Percentiles rank a stretch among this genome's conserved stretches.
Conservation (phyloP, 2,113 vertebrate genomes). For the Dolichotis patagonum region DNA sequence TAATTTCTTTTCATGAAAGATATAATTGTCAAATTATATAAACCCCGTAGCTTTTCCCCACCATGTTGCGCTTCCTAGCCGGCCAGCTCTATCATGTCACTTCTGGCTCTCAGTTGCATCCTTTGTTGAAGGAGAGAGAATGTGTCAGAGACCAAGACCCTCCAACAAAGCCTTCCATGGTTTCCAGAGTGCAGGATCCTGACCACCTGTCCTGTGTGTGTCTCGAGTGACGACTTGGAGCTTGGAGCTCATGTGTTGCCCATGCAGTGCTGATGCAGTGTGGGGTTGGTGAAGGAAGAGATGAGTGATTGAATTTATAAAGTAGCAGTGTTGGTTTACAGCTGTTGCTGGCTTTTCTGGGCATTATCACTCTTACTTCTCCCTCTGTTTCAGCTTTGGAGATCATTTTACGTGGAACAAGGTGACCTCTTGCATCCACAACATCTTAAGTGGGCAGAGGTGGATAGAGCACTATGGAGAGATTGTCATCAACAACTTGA, state of each 20-base stretch:
- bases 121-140: background rate
- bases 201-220: no score
- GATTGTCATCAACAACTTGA: constrained; percentile 94
- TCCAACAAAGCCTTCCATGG: background rate
- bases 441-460: constrained; percentile 97
- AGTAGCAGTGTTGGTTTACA: no score
- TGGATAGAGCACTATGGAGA: constrained; percentile 99
- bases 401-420: constrained; percentile 99
- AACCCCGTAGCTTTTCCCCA: background rate
- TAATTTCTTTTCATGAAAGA: background rate
- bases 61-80: background rate
- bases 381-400: constrained; percentile 85
- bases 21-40: background rate
- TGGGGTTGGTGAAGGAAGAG: background rate
- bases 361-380: background rate
- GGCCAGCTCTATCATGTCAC: background rate
- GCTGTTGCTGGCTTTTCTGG: background rate
- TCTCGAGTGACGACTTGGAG: accelerated
- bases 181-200: background rate
- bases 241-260: accelerated
- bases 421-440: constrained; percentile 98
- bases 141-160: background rate
- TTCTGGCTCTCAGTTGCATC: background rate
- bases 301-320: background rate
- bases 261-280: accelerated